Base-by-base conservation (phyloP, 2,113 vertebrate genomes). In the Lathamus discolor region DNA sequence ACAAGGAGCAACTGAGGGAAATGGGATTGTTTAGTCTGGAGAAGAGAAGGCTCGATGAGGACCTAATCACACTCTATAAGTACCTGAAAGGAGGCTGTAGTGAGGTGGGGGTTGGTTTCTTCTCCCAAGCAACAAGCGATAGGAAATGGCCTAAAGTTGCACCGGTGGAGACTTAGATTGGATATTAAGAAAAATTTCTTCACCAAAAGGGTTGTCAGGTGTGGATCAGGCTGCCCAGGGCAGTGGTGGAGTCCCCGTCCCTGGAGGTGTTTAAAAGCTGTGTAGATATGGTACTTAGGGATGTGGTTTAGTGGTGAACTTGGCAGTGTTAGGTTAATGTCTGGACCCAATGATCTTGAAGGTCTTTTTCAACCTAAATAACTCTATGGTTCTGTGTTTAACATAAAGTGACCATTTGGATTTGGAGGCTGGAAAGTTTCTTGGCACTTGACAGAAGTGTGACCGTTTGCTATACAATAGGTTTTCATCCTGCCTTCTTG, bases 231-330 rank as follows among this genome's bases (percentile, higher is more conserved):
- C 55, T 90, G n/a, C 31, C 31, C 10, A 54, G 43, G 61, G 49
- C 29, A 66, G 44, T 39, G 39, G 8, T 41, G 14, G 22, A 76
- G 25, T 54, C 23, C 3, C 41, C 28, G 23, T 25, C 6, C 28
- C 68, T 33, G 31, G 33, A 62, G 17, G 24, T 25, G 37, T 76
- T 85, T 41, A 67, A 39, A 59, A 74, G 15, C 13, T 1, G 0
- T 24, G 7, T 37, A n/a, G 37, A 54, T 7, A 2, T 7, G 7
- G 9, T 22, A 1, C 25, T 37, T 0, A 67, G 28, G 12, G 44
- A 67, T 11, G 17, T 37, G 63, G 39, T 51, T 84, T 25, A 68
- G 29, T n/a, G 41, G 12, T 48, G 31, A 22, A 39, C 10, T 44
- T 46, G 6, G 18, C 5, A 5, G 24, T 51, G 15, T 35, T 51